Evolutionary conservation across 92 coral and sea anemone genomes (phyloP), one percentile per base, ranked within the genome.

Genomic region (Phymanthus crucifer): DNA sequence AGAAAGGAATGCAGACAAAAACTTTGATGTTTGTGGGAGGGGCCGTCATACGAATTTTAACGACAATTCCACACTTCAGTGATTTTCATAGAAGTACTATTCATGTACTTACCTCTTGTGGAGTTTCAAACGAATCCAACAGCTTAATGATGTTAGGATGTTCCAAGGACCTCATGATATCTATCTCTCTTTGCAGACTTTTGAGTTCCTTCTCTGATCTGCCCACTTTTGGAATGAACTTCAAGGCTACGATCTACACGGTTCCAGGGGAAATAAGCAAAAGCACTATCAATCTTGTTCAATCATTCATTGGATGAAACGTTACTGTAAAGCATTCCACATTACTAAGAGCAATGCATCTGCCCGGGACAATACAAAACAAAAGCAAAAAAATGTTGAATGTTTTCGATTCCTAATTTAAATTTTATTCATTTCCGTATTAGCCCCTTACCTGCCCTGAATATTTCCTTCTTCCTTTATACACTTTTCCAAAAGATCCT

Each of bases 401-500:
- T 17, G 14, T 2, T 10, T 4, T 38, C 10, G 43, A 38, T 38
- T 38, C n/a, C n/a, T 38, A 38, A 38, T 0, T 38, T 4, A 4
- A 4, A n/a, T n/a, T n/a, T n/a, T n/a, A n/a, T n/a, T 43, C 14
- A 10, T 0, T 43, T 10, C 48, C 4, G 13, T 23, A 54, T 54
- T 4, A 17, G 57, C 1, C 8, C 4, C n/a, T 54, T 54, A 95
- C 99, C 95, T 95, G 97, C 0, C 99, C 99, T 17, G 93, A 86
- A 76, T 90, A 95, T 76, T 92, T 92, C 61, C 90, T 83, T 48
- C 99, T 85, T 43, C 99, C 99, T 76, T 95, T 95, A 85, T 92
- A 95, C 1, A 95, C 99, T 89, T 85, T 92, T 17, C 99, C 99
- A 78, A 95, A 95, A 3, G 98, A 95, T 45, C 99, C 99, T 77